Percentiles rank a stretch among this genome's conserved stretches.
These are phyloP conservation scores for Xestoiulus laeticollis DNA, from an alignment of 2,888 invertebrate genomes.

Conservation along the genomic window DNA sequence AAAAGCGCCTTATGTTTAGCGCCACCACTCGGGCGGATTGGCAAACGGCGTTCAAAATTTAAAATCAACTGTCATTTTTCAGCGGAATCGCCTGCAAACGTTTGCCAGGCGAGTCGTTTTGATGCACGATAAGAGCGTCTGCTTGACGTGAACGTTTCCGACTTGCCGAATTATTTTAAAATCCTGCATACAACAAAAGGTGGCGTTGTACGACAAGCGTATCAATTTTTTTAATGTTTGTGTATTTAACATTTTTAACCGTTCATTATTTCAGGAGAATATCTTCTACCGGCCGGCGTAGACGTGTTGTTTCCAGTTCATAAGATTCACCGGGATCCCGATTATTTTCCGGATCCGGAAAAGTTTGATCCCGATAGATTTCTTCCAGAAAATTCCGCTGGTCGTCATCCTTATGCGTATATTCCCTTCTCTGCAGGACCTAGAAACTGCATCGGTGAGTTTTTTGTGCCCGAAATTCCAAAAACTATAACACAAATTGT, in stretches of 20 bases:
- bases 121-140: too few relatives aligned
- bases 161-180: too few relatives aligned
- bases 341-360: constrained; percentile 74
- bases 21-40: too few relatives aligned
- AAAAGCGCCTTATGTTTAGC: too few relatives aligned
- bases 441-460: constrained; percentile 55
- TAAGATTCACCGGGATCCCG: constrained; percentile 73
- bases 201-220: too few relatives aligned
- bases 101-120: too few relatives aligned
- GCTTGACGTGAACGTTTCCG: too few relatives aligned
- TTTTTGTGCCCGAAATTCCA: neutral
- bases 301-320: constrained; percentile 73
- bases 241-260: neutral
- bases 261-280: constrained; percentile 65
- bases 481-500: neutral
- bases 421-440: constrained; percentile 67
- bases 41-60: too few relatives aligned
- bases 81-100: too few relatives aligned
- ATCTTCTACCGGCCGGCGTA: constrained; percentile 74
- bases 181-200: too few relatives aligned
- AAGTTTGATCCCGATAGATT: constrained; percentile 83
- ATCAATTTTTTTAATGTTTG: too few relatives aligned
- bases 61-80: too few relatives aligned
- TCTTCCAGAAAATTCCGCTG: constrained; percentile 75
- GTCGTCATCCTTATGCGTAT: constrained; percentile 71